Evolutionary conservation across 2,113 vertebrate species (phyloP), one percentile per base, ranked within the genome.

Genomic region (Hydropotes inermis): DNA sequence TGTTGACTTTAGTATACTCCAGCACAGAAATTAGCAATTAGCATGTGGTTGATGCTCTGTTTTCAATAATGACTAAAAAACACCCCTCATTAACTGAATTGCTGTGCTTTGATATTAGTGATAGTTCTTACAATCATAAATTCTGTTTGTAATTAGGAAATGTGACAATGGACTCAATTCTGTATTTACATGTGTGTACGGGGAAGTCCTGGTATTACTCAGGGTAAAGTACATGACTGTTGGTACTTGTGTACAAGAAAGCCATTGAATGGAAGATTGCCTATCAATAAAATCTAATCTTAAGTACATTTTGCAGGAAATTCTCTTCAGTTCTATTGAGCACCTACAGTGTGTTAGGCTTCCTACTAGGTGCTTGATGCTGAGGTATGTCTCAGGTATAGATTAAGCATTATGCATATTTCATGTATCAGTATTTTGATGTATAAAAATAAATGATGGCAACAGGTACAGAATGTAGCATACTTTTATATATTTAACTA

Each of bases 1-100:
- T 96, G 21, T 36, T 36, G 21, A 36, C 39, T 58, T 0, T 0
- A 61, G 14, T 39, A 2, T n/a, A n/a, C 16, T 61, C 50, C 33
- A n/a, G 74, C 30, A 28, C 6, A 43, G 70, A 61, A 64, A 7
- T 84, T 10, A 67, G 39, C 47, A 52, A 0, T 52, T 64, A 79
- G 13, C 30, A 2, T 33, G 6, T 11, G 17, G 15, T 23, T 13
- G 5, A 60, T 39, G n/a, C 33, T 76, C 30, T 39, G 23, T 82
- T 97, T 93, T 81, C 86, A 70, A 33, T 30, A 61, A 15, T 78
- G 50, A 30, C 30, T 30, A 15, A 23, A 96, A 78, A 76, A 47
- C 2, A 39, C 12, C 23, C 23, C 7, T 54, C 3, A 4, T 12
- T 74, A 28, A 7, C 43, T 33, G 84, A 84, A 54, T 30, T 78